Evolutionary conservation across 2,888 invertebrate genomes (phyloP).

Genomic region (Polyommatus icarus): DNA sequence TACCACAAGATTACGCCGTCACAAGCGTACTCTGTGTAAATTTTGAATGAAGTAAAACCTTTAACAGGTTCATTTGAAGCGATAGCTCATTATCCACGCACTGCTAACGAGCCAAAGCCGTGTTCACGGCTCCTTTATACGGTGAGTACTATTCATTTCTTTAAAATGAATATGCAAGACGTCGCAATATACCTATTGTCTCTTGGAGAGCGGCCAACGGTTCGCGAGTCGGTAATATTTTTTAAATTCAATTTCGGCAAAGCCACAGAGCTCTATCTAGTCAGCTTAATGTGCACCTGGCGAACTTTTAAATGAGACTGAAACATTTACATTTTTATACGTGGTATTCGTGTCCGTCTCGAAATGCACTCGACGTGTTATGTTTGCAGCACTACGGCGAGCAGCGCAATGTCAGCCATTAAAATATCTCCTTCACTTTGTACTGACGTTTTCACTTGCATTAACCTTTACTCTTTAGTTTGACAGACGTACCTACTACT

Average conservation of each 20-base stretch:
- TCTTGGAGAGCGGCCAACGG: conserved; percentile 75
- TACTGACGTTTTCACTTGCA: conserved; percentile 8
- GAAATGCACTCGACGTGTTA: conserved; percentile 24
- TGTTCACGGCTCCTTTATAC: conserved; percentile 48
- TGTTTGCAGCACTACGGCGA: neutral
- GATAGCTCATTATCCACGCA: conserved; percentile 41
- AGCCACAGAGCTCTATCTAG: conserved; percentile 74
- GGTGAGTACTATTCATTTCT: conserved; percentile 62
- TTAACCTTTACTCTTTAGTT: conserved; percentile 6
- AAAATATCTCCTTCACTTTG: conserved; percentile 19
- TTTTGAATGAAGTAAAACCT: neutral
- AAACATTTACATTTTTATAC: conserved; percentile 44
- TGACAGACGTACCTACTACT: neutral
- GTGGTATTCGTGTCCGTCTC: conserved; percentile 32
- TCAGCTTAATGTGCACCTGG: conserved; percentile 78
- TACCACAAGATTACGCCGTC: neutral
- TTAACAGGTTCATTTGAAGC: neutral
- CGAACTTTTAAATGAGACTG: conserved; percentile 72
- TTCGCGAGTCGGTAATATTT: conserved; percentile 76
- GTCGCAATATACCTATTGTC: conserved; percentile 66
- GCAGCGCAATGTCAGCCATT: neutral
- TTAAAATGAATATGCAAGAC: conserved; percentile 74
- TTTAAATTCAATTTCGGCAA: conserved; percentile 79
- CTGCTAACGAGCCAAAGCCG: conserved; percentile 54
- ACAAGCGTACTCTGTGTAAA: neutral